Percentiles rank a stretch among this genome's conserved stretches.
phyloP scores from a whole-genome alignment of 2,888 invertebrate species.

The Dorcus parallelipipedus region DNA sequence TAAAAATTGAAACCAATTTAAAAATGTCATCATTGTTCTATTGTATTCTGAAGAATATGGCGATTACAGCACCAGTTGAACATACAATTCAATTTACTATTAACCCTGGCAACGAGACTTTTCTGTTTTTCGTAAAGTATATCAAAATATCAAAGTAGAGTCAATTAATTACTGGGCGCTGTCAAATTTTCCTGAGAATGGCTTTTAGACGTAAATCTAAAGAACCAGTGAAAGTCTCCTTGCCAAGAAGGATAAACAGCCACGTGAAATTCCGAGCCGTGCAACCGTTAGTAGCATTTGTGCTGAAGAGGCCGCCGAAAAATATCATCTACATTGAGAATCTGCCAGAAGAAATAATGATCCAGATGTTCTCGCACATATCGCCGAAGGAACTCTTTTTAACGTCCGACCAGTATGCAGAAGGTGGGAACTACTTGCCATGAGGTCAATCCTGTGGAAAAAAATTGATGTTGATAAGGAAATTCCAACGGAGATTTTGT shows the following conservation, averaged over 20 bases:
- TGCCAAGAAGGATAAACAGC: conserved; percentile 8
- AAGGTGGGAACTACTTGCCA: conserved; percentile 22
- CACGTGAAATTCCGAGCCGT: conserved; percentile 1
- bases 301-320: conserved; percentile 4
- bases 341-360: conserved; percentile 23
- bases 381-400: conserved; percentile 18
- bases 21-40: too few relatives aligned
- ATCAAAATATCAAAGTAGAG: not conserved
- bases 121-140: not conserved
- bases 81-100: too few relatives aligned
- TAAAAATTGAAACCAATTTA: too few relatives aligned
- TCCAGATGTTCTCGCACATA: conserved; percentile 21
- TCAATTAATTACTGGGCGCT: not conserved
- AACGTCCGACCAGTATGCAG: conserved; percentile 20
- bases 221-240: conserved; percentile 6
- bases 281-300: too few relatives aligned
- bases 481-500: conserved; percentile 14
- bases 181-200: conserved; percentile 12
- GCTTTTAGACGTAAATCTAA: conserved; percentile 12
- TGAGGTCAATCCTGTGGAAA: conserved; percentile 18
- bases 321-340: conserved; percentile 8
- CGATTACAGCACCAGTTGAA: too few relatives aligned
- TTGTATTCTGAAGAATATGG: too few relatives aligned
- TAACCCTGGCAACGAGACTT: too few relatives aligned
- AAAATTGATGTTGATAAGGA: conserved; percentile 18